phyloP scores from a whole-genome alignment of 2,888 invertebrate genomes.

The Ophion ventricosus region DNA sequence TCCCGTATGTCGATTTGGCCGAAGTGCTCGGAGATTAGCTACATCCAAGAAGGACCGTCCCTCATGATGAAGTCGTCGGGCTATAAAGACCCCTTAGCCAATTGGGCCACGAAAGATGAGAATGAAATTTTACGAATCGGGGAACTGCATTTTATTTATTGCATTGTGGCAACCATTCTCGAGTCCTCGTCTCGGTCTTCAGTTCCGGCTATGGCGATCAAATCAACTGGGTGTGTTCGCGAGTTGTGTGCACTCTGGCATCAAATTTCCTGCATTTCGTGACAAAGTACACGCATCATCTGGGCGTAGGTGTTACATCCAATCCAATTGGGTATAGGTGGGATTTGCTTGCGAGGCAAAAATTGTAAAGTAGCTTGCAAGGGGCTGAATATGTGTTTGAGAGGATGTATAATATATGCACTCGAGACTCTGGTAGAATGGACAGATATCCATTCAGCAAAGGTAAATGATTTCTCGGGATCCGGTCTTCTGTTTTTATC shows the following conservation, averaged over 20 bases:
- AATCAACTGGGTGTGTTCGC: slow-evolving; percentile 55
- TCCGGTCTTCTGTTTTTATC: slow-evolving; percentile 36
- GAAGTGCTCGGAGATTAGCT: slow-evolving; percentile 13
- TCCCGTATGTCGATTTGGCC: slow-evolving; percentile 12
- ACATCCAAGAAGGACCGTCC: slow-evolving; percentile 11
- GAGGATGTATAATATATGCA: too few species aligned
- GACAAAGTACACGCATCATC: slow-evolving; percentile 21
- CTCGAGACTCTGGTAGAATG: slow-evolving; percentile 2
- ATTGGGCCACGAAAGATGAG: slow-evolving; percentile 40
- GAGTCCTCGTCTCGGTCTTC: slow-evolving; percentile 26
- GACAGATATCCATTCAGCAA: slow-evolving; percentile 35
- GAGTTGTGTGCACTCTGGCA: slow-evolving; percentile 47
- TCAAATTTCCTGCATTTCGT: slow-evolving; percentile 33
- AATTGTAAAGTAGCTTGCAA: slow-evolving; percentile 6
- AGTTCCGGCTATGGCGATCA: slow-evolving; percentile 38
- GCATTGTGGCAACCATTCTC: slow-evolving; percentile 17
- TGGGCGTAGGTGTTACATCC: slow-evolving; percentile 8
- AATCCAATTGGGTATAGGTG: slow-evolving; percentile 3
- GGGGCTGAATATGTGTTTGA: slow-evolving; percentile 4
- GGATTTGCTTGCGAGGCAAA: slow-evolving; percentile 20
- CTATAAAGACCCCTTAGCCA: slow-evolving; percentile 15
- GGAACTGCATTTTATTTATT: slow-evolving; percentile 23
- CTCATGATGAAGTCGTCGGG: not conserved
- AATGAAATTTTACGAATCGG: slow-evolving; percentile 50
- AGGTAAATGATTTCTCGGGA: slow-evolving; percentile 44